Base-by-base conservation (phyloP, 2,797 vertebrate genomes). In the Babyrousa celebensis region DNA sequence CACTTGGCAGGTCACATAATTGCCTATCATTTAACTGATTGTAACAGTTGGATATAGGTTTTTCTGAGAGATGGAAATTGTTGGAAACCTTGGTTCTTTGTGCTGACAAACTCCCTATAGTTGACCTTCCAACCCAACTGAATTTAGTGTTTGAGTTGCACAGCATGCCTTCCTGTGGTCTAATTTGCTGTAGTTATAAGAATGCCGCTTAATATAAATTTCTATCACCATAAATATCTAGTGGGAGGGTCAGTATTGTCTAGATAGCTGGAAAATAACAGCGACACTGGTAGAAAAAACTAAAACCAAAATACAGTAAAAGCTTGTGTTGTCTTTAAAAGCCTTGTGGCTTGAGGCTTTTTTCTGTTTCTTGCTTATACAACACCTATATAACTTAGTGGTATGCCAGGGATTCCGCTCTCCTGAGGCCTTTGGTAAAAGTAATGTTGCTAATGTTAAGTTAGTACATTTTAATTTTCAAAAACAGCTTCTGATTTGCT, bases 1-100 rank as follows among this genome's bases (percentile, higher is more conserved):
- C 84, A 29, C 94, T 83, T 67, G 40, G 4, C 58, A 82, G 79
- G 80, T 96, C 89, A 83, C 20, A 3, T 90, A 96, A 91, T 89
- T 90, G 82, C 86, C 80, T 85, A 1, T 68, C 83, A 75, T 96
- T 88, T 94, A 96, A 89, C 82, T 70, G 78, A 91, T 89, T 75
- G 43, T 84, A 79, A 58, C 87, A 52, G 84, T 93, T 87, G 85
- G 84, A 36, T 96, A 17, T 79, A 32, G 56, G 58, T 96, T 75
- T 74, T 78, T 96, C 84, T 94, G 67, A 94, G 40, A 90, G 84
- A 83, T 1, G 29, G 78, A 91, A 88, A 83, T 95, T 77, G 40
- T 86, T 83, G 23, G 80, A 97, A 97, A 85, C 82, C 29, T 20
- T 77, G 32, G 21, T 96, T 95, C 58, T 92, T 91, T 95, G 91